These are phyloP conservation scores for Toxotes jaculatrix DNA, from an alignment of 2,113 vertebrate genomes.

Conservation along the genomic window DNA sequence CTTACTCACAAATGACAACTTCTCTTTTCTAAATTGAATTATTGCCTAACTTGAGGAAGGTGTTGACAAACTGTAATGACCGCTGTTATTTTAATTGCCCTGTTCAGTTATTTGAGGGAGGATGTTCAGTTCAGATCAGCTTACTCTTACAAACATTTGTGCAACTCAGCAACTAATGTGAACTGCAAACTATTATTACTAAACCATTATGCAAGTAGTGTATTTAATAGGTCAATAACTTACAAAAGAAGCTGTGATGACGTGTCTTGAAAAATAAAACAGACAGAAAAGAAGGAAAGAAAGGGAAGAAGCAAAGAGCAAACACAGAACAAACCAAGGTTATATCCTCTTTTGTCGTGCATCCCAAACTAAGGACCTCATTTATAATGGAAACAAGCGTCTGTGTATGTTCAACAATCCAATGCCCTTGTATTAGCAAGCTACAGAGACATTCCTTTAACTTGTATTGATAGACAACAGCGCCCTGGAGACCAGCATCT, in stretches of 20 bases:
- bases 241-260: background rate
- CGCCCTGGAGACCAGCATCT: constrained; percentile 26
- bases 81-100: background rate
- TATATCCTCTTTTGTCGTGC: constrained; percentile 19
- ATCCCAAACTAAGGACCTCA: constrained; percentile 32
- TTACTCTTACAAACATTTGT: background rate
- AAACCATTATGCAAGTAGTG: background rate
- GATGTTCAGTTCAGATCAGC: constrained; percentile 1
- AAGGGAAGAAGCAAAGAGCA: background rate
- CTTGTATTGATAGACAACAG: constrained; percentile 46
- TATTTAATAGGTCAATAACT: background rate
- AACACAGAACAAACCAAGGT: constrained; percentile 13
- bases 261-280: constrained; percentile 3
- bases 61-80: constrained; percentile 13
- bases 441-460: constrained; percentile 43
- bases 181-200: background rate
- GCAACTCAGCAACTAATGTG: background rate
- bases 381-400: constrained; percentile 50
- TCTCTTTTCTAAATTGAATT: constrained; percentile 16
- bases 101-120: constrained; percentile 5
- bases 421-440: constrained; percentile 49
- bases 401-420: constrained; percentile 51
- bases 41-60: constrained; percentile 28
- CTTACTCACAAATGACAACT: constrained; percentile 16
- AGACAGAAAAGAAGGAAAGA: background rate